These are phyloP conservation scores for Suricata suricatta DNA, from an alignment of 2,113 vertebrate species.

Conservation along the genomic window DNA sequence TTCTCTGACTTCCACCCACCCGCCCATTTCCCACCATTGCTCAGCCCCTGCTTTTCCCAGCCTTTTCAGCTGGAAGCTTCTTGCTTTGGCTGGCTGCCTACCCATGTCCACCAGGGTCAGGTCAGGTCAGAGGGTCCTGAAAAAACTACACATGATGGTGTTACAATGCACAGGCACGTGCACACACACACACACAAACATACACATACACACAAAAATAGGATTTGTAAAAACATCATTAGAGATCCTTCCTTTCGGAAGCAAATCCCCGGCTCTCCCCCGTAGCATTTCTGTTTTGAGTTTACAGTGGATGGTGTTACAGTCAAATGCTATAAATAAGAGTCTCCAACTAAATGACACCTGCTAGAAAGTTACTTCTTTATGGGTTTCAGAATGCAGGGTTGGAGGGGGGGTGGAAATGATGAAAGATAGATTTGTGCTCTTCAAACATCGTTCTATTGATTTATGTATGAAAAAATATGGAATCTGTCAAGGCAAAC, in stretches of 20 bases:
- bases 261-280: neutral
- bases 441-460: conserved; percentile 57
- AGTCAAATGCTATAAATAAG: conserved; percentile 56
- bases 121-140: neutral
- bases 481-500: conserved; percentile 62
- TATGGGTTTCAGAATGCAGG: conserved; percentile 37
- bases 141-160: neutral
- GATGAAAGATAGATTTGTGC: conserved; percentile 17
- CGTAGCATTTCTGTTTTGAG: conserved; percentile 2
- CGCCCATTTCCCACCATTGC: neutral
- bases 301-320: neutral
- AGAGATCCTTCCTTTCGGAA: neutral
- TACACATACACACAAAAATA: neutral
- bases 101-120: neutral
- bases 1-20: neutral
- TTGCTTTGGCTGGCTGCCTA: neutral
- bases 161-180: neutral
- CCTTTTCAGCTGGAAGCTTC: too few species aligned
- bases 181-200: too few species aligned
- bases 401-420: neutral
- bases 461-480: conserved; percentile 68
- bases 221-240: neutral
- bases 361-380: conserved; percentile 56
- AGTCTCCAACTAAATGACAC: conserved; percentile 43
- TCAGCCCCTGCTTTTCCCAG: neutral